Conservation (phyloP, 2,888 invertebrate genomes). For the Hypercompe scribonia region DNA sequence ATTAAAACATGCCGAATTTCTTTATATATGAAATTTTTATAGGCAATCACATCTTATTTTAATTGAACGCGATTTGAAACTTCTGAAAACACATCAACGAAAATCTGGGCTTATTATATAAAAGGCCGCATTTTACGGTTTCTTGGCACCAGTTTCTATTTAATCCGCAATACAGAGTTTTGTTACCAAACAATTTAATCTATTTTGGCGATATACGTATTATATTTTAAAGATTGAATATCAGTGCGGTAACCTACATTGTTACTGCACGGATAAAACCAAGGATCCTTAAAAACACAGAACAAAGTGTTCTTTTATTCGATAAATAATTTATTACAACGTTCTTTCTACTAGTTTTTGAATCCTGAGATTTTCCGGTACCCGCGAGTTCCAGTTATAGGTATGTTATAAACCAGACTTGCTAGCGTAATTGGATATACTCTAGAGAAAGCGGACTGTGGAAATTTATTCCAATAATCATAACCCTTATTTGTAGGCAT, state of each 20-base stretch:
- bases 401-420: no score
- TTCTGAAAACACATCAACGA: not conserved
- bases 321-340: no score
- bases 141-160: slow-evolving; percentile 29
- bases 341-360: no score
- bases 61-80: not conserved
- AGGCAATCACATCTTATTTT: not conserved
- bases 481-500: no score
- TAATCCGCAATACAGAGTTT: slow-evolving; percentile 9
- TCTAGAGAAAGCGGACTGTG: no score
- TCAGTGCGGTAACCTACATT: not conserved
- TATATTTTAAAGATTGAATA: not conserved
- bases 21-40: not conserved
- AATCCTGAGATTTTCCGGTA: no score
- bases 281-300: not conserved
- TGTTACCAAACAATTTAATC: not conserved
- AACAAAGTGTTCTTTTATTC: no score
- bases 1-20: not conserved
- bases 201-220: not conserved
- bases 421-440: no score
- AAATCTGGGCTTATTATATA: not conserved
- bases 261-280: not conserved
- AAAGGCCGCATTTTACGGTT: not conserved
- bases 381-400: no score
- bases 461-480: no score